Conservation (phyloP, 2,113 vertebrate genomes). For the Scophthalmus maximus region DNA sequence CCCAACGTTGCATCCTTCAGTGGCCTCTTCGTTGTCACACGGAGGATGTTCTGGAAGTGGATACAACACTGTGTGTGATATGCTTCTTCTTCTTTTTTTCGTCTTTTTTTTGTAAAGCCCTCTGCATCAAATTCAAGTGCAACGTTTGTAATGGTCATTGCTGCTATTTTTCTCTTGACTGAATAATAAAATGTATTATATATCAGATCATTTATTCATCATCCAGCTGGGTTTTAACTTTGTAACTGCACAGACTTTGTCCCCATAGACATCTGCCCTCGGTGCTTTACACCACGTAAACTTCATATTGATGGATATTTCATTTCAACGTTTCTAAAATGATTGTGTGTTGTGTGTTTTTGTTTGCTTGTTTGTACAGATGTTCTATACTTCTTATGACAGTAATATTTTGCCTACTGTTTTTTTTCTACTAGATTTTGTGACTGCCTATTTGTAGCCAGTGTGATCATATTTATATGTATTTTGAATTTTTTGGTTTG, state of each 20-base stretch:
- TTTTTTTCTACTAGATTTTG: constrained; percentile 6
- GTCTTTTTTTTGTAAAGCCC: background rate
- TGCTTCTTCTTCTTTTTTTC: too few relatives aligned
- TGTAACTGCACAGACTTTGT: background rate
- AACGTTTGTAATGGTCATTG: constrained; percentile 24
- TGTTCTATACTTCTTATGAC: constrained; percentile 23
- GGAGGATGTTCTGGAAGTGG: too few relatives aligned
- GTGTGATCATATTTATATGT: constrained; percentile 3
- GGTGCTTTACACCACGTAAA: background rate
- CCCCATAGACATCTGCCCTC: background rate
- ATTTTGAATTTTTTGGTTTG: constrained; percentile 13
- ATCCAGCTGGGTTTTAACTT: background rate
- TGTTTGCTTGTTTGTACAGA: constrained; percentile 10
- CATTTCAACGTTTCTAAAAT: background rate
- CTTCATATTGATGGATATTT: constrained; percentile 2
- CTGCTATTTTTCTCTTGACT: constrained; percentile 10
- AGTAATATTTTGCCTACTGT: background rate
- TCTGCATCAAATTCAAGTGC: constrained; percentile 30
- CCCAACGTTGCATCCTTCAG: background rate
- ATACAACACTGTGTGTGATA: background rate
- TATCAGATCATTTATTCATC: constrained; percentile 12
- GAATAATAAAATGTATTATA: background rate
- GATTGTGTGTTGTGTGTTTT: constrained; percentile 9
- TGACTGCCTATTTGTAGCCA: background rate
- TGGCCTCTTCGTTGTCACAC: background rate